A percentile compares a stretch with the other conserved stretches of the same genome.
Evolutionary conservation across 1,140 invertebrate species (phyloP).

Genomic region (Fopius arisanus): DNA sequence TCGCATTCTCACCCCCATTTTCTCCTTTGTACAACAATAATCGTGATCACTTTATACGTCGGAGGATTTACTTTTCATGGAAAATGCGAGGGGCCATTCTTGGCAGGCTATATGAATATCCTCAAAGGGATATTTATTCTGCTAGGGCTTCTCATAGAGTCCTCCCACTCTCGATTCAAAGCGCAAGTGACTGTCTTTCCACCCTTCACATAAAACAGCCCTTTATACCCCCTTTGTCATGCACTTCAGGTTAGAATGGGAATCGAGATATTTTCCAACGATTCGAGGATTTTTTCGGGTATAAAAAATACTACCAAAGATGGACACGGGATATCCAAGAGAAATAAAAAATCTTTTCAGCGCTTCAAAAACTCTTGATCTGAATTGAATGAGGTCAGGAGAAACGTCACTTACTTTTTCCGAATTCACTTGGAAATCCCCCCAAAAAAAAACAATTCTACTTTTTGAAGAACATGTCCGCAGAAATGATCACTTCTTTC

Average conservation of each 20-base stretch:
- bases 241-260: background rate
- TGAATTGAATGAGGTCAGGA: background rate
- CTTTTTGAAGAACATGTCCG: too few species aligned
- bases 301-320: background rate
- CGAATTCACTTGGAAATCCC: too few species aligned
- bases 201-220: background rate
- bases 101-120: background rate
- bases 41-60: background rate
- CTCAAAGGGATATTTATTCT: background rate
- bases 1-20: background rate
- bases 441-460: background rate
- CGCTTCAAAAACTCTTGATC: background rate
- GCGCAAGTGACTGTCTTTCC: background rate
- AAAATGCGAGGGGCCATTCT: background rate
- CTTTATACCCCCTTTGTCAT: background rate
- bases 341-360: background rate
- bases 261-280: background rate
- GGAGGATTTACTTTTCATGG: too few species aligned
- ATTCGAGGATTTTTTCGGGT: background rate
- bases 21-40: background rate
- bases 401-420: too few species aligned
- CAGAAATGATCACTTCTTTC: too few species aligned
- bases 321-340: background rate
- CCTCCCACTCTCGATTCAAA: background rate
- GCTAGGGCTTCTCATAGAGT: background rate